These are phyloP conservation scores for Montifringilla adamsi DNA, from an alignment of 2,113 vertebrate species.

Conservation along the genomic window DNA sequence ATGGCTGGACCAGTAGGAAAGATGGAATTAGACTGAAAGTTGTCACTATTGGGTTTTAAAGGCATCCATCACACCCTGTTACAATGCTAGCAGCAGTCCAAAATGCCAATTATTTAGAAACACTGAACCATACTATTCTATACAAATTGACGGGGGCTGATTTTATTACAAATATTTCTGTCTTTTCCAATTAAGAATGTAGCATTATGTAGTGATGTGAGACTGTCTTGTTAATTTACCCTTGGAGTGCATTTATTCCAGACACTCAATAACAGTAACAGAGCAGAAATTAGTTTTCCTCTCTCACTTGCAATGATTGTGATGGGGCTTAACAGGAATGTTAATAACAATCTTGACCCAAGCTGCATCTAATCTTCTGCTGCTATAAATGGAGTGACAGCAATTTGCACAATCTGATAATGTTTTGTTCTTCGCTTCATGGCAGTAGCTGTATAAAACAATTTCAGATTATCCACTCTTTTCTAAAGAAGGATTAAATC, in stretches of 20 bases:
- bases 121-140: not conserved
- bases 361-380: not conserved
- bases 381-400: not conserved
- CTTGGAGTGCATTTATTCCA: not conserved
- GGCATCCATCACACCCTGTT: not conserved
- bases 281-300: not conserved
- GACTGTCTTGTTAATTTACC: not conserved
- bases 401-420: not conserved
- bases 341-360: not conserved
- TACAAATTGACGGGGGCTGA: not conserved
- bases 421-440: not conserved
- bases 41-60: not conserved
- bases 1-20: not conserved
- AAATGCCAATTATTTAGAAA: constrained; percentile 22
- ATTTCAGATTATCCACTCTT: not conserved
- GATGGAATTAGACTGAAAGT: not conserved
- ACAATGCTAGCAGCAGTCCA: not conserved
- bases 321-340: not conserved
- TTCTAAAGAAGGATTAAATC: not conserved
- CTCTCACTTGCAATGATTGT: not conserved
- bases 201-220: not conserved
- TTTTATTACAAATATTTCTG: not conserved
- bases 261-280: not conserved
- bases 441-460: not conserved
- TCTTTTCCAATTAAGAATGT: not conserved